phyloP scores from a whole-genome alignment of 2,113 vertebrate genomes.

The Stictonetta naevosa region DNA sequence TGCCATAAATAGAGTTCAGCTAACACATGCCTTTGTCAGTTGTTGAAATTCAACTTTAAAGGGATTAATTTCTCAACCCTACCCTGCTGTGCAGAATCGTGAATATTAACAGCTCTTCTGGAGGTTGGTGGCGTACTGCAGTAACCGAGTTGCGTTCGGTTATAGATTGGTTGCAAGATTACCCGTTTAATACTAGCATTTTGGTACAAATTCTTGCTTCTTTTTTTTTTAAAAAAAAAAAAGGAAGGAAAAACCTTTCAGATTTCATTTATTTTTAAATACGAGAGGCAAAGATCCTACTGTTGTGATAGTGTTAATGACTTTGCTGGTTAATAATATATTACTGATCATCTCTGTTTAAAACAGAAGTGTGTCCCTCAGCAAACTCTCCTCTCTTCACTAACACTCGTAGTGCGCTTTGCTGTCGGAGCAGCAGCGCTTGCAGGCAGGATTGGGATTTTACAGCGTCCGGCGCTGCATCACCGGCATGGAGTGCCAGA shows the following conservation, averaged over 20 bases:
- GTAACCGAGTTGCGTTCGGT: not conserved
- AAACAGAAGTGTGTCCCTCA: not conserved
- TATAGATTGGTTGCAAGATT: not conserved
- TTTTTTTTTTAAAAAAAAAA: not conserved
- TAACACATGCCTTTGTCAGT: constrained; percentile 68
- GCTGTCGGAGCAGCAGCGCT: not conserved
- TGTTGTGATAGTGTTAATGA: not conserved
- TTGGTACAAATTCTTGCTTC: not conserved
- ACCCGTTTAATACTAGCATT: not conserved
- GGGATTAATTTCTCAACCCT: constrained; percentile 64
- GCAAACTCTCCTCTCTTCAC: not conserved
- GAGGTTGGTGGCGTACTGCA: not conserved
- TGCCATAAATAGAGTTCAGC: constrained; percentile 54
- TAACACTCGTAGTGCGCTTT: rapidly evolving
- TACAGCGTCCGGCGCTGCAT: rapidly evolving
- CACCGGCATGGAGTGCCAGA: rapidly evolving
- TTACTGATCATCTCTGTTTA: not conserved
- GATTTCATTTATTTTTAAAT: not conserved
- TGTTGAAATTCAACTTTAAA: constrained; percentile 71
- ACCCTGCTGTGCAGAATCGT: constrained; percentile 21
- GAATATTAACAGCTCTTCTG: constrained; percentile 25
- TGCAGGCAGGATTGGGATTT: not conserved
- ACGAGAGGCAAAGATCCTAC: not conserved
- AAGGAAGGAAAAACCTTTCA: not conserved
- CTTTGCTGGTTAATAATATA: not conserved